Conservation (phyloP, 2,797 vertebrate genomes). For the Hydrolagus colliei region DNA sequence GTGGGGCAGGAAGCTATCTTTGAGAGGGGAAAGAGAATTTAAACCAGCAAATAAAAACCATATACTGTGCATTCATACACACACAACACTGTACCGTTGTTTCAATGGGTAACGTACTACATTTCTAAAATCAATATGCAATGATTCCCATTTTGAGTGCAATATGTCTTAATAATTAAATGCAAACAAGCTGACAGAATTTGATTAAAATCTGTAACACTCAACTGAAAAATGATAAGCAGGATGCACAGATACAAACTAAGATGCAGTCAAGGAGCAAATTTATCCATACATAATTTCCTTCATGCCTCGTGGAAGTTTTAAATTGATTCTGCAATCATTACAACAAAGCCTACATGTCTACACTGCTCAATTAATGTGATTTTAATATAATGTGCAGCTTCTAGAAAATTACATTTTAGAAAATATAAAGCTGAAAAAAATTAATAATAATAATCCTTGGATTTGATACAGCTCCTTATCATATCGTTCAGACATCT, state of each 20-base stretch:
- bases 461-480: no score
- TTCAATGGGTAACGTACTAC: not conserved
- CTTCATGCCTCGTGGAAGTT: not conserved
- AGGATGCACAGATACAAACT: not conserved
- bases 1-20: no score
- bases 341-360: slow-evolving; percentile 1
- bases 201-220: not conserved
- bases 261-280: not conserved
- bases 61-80: not conserved
- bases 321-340: slow-evolving; percentile 9
- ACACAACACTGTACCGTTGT: not conserved
- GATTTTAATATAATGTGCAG: not conserved
- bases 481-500: no score
- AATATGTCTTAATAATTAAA: not conserved
- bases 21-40: not conserved
- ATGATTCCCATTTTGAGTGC: not conserved
- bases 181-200: not conserved
- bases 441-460: no score
- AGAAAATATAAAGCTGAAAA: no score
- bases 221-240: not conserved
- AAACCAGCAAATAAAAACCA: not conserved
- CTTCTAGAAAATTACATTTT: no score
- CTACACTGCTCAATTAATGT: not conserved
- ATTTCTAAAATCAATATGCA: not conserved
- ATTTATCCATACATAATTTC: not conserved